Conservation (phyloP, 2,113 vertebrate genomes). For the Asarcornis scutulata region DNA sequence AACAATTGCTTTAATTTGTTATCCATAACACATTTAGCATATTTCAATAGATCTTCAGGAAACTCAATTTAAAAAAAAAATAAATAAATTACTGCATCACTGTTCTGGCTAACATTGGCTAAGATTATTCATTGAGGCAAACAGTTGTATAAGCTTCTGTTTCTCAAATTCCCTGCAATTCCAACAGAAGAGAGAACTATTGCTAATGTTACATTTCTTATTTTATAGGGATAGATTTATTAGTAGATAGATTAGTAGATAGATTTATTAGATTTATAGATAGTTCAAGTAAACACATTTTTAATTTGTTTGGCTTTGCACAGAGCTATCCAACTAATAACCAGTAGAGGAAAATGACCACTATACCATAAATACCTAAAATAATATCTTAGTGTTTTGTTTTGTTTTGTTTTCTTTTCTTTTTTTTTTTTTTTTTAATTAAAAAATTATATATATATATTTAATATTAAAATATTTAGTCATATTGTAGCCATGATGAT, state of each 20-base stretch:
- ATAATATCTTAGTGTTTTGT: not conserved
- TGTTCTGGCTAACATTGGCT: not conserved
- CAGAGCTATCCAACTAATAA: not conserved
- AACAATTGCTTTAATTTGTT: not conserved
- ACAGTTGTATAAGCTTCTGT: not conserved
- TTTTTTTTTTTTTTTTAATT: too few relatives aligned
- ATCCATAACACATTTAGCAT: not conserved
- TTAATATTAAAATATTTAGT: not conserved
- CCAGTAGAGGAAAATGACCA: not conserved
- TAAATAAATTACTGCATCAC: not conserved
- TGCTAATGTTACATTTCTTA: not conserved
- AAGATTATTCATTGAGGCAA: not conserved
- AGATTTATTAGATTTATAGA: not conserved
- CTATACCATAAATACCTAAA: not conserved
- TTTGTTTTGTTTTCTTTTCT: too few relatives aligned
- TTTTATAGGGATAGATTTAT: not conserved
- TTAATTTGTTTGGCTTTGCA: not conserved
- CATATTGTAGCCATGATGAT: not conserved
- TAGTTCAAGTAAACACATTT: not conserved
- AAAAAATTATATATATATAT: too few relatives aligned
- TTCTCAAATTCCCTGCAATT: not conserved
- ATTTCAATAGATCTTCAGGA: not conserved
- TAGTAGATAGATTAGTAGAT: not conserved
- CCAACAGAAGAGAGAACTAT: not conserved
- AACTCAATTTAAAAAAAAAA: not conserved